A percentile compares a stretch with the other conserved stretches of the same genome.
phyloP scores from a whole-genome alignment of 2,113 vertebrate genomes.

The Petrocephalus zakoni region DNA sequence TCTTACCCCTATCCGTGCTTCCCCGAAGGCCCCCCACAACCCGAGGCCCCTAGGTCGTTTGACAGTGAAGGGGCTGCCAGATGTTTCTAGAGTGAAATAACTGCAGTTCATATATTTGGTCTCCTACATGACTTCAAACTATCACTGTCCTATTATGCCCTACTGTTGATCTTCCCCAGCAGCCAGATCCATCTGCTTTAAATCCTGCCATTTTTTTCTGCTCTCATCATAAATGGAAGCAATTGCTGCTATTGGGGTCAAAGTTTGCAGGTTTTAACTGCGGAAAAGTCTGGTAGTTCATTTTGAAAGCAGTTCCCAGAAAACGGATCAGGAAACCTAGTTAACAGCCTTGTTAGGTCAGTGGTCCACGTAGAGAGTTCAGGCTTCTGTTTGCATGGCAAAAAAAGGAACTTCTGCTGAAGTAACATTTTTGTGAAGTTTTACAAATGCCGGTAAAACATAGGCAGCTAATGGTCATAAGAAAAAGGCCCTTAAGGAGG shows the following conservation, averaged over 20 bases:
- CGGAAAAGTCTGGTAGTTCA: not conserved
- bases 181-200: not conserved
- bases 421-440: not conserved
- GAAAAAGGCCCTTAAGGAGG: not conserved
- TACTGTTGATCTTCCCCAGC: not conserved
- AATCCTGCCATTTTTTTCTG: not conserved
- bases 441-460: not conserved
- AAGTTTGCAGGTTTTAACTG: not conserved
- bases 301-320: not conserved
- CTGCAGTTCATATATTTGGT: not conserved
- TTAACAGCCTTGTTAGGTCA: not conserved
- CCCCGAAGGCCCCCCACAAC: not conserved
- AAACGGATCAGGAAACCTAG: not conserved
- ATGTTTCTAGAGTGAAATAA: not conserved
- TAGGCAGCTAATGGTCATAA: not conserved
- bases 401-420: not conserved
- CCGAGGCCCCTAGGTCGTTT: not conserved
- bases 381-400: not conserved
- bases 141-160: not conserved
- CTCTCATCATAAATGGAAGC: not conserved
- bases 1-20: not conserved
- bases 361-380: not conserved
- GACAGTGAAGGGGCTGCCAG: not conserved
- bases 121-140: not conserved
- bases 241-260: not conserved